A percentile compares a stretch with the other conserved stretches of the same genome.
phyloP scores from a whole-genome alignment of 2,113 vertebrate species.

The Vombatus ursinus region DNA sequence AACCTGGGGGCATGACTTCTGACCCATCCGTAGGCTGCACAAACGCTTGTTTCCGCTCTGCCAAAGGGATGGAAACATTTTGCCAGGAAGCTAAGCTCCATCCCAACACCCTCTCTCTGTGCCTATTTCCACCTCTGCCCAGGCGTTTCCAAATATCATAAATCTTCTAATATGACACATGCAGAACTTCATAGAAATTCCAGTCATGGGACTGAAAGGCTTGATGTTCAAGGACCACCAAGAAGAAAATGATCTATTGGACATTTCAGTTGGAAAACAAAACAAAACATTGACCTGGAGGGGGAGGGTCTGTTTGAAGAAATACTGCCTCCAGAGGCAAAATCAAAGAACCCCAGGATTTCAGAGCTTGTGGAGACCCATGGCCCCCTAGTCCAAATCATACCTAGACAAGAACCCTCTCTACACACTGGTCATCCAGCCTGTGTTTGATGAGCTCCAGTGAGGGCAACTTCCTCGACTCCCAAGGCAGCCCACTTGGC shows the following conservation, averaged over 20 bases:
- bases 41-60: neutral
- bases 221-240: neutral
- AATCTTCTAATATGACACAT: neutral
- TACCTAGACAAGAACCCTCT: neutral
- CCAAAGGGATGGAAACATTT: neutral
- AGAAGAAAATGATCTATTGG: neutral
- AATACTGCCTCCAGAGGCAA: neutral
- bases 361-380: neutral
- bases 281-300: neutral
- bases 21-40: neutral
- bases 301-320: neutral
- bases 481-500: neutral
- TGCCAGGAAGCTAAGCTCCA: neutral
- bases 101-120: neutral
- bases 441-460: neutral
- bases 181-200: neutral
- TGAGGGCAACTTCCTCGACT: neutral
- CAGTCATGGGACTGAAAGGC: neutral
- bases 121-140: neutral
- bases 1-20: neutral
- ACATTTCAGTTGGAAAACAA: neutral
- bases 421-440: neutral
- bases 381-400: neutral
- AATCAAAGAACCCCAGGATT: neutral
- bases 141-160: neutral